Base-by-base conservation (phyloP, 2,113 vertebrate genomes). In the Ancistrus triradiatus region DNA sequence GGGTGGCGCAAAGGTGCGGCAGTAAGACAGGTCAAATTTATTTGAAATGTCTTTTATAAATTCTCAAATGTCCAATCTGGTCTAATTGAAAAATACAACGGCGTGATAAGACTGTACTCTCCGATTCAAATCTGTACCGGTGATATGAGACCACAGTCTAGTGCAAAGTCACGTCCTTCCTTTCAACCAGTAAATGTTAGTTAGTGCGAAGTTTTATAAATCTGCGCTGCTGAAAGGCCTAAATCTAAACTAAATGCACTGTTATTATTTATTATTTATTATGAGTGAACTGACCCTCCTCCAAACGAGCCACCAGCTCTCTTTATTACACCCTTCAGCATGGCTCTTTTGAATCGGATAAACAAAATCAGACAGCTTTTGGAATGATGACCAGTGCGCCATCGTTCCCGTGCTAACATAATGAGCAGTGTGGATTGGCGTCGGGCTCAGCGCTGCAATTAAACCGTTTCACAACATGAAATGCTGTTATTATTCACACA, bases 401-500 rank as follows among this genome's bases (percentile, higher is more conserved):
- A 25, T 15, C 6, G 43, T 38, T 28, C 43, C n/a, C 38, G 28
- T 19, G 21, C 49, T 19, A 14, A n/a, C 50, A 37, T 63, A 62
- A 69, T 62, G 33, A 48, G 43, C 22, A 47, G 28, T 53, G 57
- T 47, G 66, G 52, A 18, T 48, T 24, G 60, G 50, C 7, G 11
- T 18, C 17, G 22, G 33, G 3, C 15, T 1, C 47, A 51, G 47
- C 11, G 6, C 62, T 56, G 48, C 68, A 74, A 77, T 74, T 72
- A 74, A 63, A 68, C 38, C 52, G 6, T 61, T 69, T 64, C 46
- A 22, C 59, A 13, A 44, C 37, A 52, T 63, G 68, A 71, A 66
- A 35, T 21, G n/a, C 55, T 65, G 51, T 62, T 49, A 72, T 74
- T 65, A 63, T 69, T 25, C 46, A 27, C 46, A 9, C 18, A 14